Evolutionary conservation across 2,888 invertebrate genomes (phyloP).

Genomic region (Pristionchus japonicus): DNA sequence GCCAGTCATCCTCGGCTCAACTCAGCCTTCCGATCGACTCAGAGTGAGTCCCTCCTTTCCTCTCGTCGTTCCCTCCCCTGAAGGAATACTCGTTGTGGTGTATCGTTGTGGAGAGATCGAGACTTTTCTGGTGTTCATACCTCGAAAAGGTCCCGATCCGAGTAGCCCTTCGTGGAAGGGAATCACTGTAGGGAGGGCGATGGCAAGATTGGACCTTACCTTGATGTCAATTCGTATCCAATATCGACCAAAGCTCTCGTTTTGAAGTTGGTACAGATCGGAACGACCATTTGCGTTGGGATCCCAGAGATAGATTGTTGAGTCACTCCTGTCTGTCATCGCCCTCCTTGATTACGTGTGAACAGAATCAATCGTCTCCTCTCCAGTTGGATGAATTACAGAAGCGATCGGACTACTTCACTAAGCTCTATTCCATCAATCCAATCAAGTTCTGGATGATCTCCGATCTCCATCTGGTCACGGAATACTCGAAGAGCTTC

Average conservation of each 20-base stretch:
- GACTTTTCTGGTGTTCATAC: background rate
- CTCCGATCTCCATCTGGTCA: slow-evolving; percentile 56
- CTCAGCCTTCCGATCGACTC: background rate
- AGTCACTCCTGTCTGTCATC: background rate
- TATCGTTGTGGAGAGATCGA: background rate
- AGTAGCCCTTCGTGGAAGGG: background rate
- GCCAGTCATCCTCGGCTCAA: background rate
- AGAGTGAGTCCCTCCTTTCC: background rate
- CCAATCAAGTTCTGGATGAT: slow-evolving; percentile 59
- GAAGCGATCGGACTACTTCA: background rate
- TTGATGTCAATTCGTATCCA: too few relatives aligned
- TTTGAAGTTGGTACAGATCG: too few relatives aligned
- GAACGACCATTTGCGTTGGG: too few relatives aligned
- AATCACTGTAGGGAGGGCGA: background rate
- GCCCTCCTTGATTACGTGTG: background rate
- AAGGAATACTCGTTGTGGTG: background rate
- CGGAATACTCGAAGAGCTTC: slow-evolving; percentile 64
- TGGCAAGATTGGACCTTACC: too few relatives aligned
- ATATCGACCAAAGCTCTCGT: too few relatives aligned
- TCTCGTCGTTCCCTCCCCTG: too few relatives aligned
- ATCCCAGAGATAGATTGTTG: too few relatives aligned
- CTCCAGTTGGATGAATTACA: background rate
- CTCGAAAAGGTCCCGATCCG: background rate
- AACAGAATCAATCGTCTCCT: background rate
- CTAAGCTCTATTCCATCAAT: background rate